Base-by-base conservation (phyloP, 2,797 vertebrate genomes). In the Acanthis flammea region DNA sequence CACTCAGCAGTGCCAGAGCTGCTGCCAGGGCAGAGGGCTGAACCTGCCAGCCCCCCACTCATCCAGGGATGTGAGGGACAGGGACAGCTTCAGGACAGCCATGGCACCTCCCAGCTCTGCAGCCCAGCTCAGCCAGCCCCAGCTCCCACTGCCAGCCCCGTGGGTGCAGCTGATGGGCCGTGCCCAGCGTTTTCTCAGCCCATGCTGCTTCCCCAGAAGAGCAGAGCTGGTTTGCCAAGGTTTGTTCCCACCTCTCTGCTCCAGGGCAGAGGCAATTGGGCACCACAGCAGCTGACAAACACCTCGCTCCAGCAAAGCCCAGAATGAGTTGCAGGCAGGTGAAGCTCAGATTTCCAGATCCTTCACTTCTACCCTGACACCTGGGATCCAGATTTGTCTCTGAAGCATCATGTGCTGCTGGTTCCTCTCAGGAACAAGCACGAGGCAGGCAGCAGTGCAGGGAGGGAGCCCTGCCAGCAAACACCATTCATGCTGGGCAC, bases 181-280 rank as follows among this genome's bases (percentile, higher is more conserved):
- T 0, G 1, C 3, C 39, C 72, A 37, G 27, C 0, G 0, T 9
- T 55, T 31, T 39, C 48, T 44, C 58, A 67, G 14, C 79, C 41
- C 1, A 0, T 0, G 3, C 44, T 41, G 5, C 22, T 42, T 54
- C 16, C 85, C 62, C 39, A 14, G 71, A 44, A 28, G 18, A 25
- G 65, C 47, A 16, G 0, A 1, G 65, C 2, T 27, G 9, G 44
- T 67, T 25, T 79, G 87, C 79, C 60, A 31, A 19, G 48, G 37
- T 19, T n/a, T 65, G 14, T 37, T 68, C 58, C 50, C 66, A 63
- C 12, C 35, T 75, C 44, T 15, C 67, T 39, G 51, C 12, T 63
- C 67, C 44, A 4, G 0, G 1, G 41, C 76, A 65, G 18, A 51
- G 47, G 28, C 58, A 67, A 42, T 1, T 3, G 6, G 41, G 72